phyloP scores from a whole-genome alignment of 2,888 invertebrate species.

The Gymnosoma rotundatum region DNA sequence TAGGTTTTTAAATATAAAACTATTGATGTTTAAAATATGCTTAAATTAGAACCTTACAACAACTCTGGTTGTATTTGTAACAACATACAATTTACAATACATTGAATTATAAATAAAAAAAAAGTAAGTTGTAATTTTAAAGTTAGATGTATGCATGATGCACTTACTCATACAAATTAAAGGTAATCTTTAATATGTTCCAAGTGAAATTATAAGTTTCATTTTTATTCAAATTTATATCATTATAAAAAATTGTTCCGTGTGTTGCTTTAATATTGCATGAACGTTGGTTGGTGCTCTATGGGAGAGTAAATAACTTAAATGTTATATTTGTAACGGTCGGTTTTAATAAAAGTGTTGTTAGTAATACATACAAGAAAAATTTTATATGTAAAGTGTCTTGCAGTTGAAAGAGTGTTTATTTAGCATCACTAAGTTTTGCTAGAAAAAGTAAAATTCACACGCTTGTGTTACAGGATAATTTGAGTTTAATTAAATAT shows the following conservation, averaged over 20 bases:
- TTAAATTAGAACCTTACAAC: no score
- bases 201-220: neutral
- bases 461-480: neutral
- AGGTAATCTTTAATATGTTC: neutral
- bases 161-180: neutral
- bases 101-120: neutral
- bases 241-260: neutral
- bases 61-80: no score
- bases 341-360: constrained; percentile 1
- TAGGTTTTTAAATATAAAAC: no score
- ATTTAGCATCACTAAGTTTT: neutral
- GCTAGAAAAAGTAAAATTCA: neutral
- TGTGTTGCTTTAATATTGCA: constrained; percentile 18
- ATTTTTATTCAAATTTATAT: no score
- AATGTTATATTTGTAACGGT: constrained; percentile 27
- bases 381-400: neutral
- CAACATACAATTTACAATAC: no score
- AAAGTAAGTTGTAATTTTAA: neutral
- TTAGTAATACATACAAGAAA: neutral
- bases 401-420: constrained; percentile 9
- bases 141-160: neutral
- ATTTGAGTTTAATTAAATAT: neutral
- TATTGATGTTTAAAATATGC: no score
- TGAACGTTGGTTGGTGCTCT: constrained; percentile 39
- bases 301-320: constrained; percentile 48